Conservation (phyloP, 2,888 invertebrate genomes). For the Euzetes globulus region DNA sequence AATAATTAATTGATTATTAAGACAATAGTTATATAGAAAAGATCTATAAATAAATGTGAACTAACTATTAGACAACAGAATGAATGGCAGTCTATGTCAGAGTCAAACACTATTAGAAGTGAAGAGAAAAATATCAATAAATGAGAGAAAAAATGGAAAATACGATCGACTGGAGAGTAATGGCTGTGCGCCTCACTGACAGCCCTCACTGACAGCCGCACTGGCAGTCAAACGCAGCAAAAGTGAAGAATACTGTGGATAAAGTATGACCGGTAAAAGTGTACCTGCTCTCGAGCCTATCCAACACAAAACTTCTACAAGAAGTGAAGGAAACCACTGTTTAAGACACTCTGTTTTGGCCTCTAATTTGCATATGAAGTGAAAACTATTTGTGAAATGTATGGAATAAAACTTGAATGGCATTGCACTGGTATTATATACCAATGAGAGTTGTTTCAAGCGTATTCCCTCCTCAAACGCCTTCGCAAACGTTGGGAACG, state of each 20-base stretch:
- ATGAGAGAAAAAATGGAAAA: not conserved
- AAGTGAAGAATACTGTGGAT: not conserved
- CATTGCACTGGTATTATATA: not conserved
- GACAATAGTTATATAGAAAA: too few species aligned
- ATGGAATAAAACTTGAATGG: not conserved
- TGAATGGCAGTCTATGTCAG: too few species aligned
- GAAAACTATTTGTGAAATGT: not conserved
- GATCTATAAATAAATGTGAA: too few species aligned
- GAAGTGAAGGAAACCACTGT: too few species aligned
- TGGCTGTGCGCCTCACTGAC: constrained; percentile 1
- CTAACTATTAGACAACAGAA: too few species aligned
- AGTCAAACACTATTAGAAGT: not conserved
- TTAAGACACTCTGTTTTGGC: too few species aligned
- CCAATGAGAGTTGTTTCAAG: not conserved
- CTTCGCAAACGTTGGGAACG: constrained; percentile 8
- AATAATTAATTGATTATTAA: too few species aligned
- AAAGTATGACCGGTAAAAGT: too few species aligned
- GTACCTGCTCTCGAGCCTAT: too few species aligned
- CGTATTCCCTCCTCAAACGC: constrained; percentile 8
- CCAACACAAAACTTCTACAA: too few species aligned
- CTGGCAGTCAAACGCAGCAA: not conserved
- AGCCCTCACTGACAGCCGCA: constrained; percentile 17
- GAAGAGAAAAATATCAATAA: not conserved
- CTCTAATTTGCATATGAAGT: too few species aligned
- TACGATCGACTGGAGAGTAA: not conserved